phyloP scores from a whole-genome alignment of 1,140 invertebrate genomes.

The Hormaphis cornu region DNA sequence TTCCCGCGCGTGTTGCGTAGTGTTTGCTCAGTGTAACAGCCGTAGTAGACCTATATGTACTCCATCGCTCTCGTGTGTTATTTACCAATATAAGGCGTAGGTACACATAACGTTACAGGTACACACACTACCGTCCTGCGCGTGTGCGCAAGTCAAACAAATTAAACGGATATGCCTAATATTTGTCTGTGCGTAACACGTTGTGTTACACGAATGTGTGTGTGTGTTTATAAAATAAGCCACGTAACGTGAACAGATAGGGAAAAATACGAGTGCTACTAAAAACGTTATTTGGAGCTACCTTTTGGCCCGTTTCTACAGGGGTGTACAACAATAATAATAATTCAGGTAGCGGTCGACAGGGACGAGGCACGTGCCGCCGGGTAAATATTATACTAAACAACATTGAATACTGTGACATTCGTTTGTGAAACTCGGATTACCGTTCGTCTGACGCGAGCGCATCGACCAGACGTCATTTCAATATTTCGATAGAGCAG shows the following conservation, averaged over 20 bases:
- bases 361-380: neutral
- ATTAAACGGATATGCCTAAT: slow-evolving; percentile 4
- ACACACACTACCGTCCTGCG: neutral
- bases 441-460: no score
- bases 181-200: no score
- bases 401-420: neutral
- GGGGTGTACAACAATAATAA: neutral
- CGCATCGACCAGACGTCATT: no score
- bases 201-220: no score
- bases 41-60: no score
- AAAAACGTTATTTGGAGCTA: no score
- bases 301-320: no score
- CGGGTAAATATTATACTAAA: neutral
- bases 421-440: neutral
- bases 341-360: neutral
- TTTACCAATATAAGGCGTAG: neutral
- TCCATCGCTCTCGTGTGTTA: no score
- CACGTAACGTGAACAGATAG: no score
- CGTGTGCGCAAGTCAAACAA: slow-evolving; percentile 15
- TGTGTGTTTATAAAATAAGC: no score
- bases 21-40: neutral
- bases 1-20: neutral
- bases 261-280: no score
- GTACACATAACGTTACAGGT: neutral
- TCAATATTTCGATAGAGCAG: no score